Evolutionary conservation across 2,888 invertebrate genomes (phyloP), one percentile per base, ranked within the genome.

Genomic region (Chaetoderma sp.): DNA sequence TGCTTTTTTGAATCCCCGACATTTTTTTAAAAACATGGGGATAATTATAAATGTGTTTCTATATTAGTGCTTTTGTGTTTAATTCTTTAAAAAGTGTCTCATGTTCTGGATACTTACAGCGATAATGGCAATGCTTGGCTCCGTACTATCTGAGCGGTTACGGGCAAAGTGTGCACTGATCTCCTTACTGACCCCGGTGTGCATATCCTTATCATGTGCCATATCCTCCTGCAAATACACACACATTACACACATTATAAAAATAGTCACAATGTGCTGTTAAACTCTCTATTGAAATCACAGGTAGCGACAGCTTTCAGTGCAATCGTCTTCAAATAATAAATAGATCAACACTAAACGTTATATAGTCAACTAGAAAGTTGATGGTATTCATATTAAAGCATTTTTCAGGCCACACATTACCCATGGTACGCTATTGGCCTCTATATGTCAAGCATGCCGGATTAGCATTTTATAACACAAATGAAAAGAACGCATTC

Each of bases 101-200:
- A 2, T 5, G n/a, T 18, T 42, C 13, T 18, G 13, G 56, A 4
- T 25, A 83, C 84, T 83, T 78, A 86, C 85, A 58, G 85, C 81
- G 56, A 86, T 84, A 30, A 86, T 77, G 25, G 84, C 78, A 67
- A 86, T 81, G 50, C 84, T 84, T 58, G 86, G 84, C 42, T 79
- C 76, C 39, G 78, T 75, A 30, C 81, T 80, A 47, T 80, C 78
- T 65, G 79, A 78, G n/a, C 78, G 72, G 64, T 82, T 82, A 57
- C 83, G 80, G 67, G 81, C 82, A 75, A 86, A 86, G 71, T 86
- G 82, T 56, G 83, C 76, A 55, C 80, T 83, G 30, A 87, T 78
- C 73, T 84, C 80, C 59, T 82, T 79, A 36, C 84, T 78, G 21
- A 87, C 82, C 44, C 77, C 75, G 44, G 75, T 72, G 54, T 85